Evolutionary conservation across 1,140 invertebrate genomes (phyloP).

Genomic region (Pachyrhynchus sulphureomaculatus): DNA sequence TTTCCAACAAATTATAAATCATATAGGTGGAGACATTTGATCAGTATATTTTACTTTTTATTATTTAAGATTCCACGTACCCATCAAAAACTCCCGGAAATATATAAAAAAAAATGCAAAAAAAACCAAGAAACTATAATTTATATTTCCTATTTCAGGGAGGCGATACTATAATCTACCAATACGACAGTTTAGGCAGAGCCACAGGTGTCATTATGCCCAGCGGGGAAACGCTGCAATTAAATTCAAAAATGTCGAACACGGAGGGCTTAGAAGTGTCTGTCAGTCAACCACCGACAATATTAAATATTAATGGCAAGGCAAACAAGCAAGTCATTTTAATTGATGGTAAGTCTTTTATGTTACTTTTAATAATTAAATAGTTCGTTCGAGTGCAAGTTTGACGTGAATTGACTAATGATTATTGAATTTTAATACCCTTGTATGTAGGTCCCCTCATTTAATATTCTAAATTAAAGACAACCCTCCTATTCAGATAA

Average conservation of each 20-base stretch:
- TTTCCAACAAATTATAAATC: too few species aligned
- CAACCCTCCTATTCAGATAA: too few species aligned
- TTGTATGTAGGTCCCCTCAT: too few species aligned
- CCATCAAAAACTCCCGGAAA: too few species aligned
- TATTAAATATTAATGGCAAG: constrained; percentile 60
- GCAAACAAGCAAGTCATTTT: constrained; percentile 57
- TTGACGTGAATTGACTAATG: background rate
- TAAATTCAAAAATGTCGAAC: constrained; percentile 72
- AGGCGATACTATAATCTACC: constrained; percentile 85
- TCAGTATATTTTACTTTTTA: too few species aligned
- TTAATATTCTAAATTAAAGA: background rate
- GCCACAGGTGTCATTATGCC: constrained; percentile 82
- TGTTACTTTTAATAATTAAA: constrained; percentile 24
- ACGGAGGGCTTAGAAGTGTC: constrained; percentile 74
- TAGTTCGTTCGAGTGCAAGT: background rate
- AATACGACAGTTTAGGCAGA: constrained; percentile 84
- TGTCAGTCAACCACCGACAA: constrained; percentile 57
- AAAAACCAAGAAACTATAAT: too few species aligned
- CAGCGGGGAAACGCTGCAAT: constrained; percentile 82
- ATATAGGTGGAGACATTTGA: too few species aligned
- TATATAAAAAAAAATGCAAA: too few species aligned
- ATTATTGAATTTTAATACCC: constrained; percentile 4
- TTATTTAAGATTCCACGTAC: too few species aligned
- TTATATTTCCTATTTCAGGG: constrained; percentile 67
- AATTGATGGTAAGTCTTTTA: constrained; percentile 52